Percentiles rank a stretch among this genome's conserved stretches.
phyloP scores from a whole-genome alignment of 2,113 vertebrate species.

The Pomatorhinus ruficollis region DNA sequence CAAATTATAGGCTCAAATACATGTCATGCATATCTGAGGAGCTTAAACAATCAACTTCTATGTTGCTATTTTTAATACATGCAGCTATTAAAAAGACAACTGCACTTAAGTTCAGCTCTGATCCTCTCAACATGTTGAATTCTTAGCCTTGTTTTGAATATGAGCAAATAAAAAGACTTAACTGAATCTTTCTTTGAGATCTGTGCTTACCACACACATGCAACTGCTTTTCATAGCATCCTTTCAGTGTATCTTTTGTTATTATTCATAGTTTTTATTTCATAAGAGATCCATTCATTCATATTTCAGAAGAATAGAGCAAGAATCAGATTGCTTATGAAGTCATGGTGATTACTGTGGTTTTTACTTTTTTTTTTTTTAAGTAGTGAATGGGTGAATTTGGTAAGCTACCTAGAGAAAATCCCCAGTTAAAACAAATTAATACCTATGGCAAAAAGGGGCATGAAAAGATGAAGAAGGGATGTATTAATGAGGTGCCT shows the following conservation, averaged over 20 bases:
- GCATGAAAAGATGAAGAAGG: not conserved
- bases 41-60: not conserved
- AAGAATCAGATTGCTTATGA: not conserved
- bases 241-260: not conserved
- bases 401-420: not conserved
- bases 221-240: not conserved
- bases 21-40: not conserved
- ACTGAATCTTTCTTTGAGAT: not conserved
- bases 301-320: not conserved
- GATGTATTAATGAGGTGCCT: not conserved
- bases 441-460: not conserved
- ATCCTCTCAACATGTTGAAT: not conserved
- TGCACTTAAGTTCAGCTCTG: not conserved
- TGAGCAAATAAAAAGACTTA: not conserved
- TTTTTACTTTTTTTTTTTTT: not conserved
- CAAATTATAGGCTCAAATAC: conserved; percentile 14
- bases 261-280: not conserved
- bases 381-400: not conserved
- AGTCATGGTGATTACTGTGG: not conserved
- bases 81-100: not conserved
- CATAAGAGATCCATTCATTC: not conserved
- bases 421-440: not conserved
- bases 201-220: not conserved
- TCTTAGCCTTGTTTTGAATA: not conserved
- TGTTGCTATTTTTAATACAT: not conserved